Evolutionary conservation across 2,113 vertebrate species (phyloP).

Genomic region (Engystomops pustulosus): DNA sequence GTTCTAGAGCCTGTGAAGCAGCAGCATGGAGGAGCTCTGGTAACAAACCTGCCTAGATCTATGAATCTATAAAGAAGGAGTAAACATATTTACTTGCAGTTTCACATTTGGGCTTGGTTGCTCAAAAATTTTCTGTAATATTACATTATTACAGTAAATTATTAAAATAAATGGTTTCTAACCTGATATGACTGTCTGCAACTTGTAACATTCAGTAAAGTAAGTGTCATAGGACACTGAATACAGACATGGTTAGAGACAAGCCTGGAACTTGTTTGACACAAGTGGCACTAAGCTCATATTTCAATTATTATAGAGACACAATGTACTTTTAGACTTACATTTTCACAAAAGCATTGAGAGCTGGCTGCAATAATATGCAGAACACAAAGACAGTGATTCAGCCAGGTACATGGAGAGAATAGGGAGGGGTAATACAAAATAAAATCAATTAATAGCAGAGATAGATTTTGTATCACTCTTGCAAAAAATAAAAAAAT

Average conservation of each 20-base stretch:
- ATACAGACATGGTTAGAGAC: background rate
- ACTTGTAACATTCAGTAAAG: background rate
- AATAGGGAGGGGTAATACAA: background rate
- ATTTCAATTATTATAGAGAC: constrained; percentile 1
- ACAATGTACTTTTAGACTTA: background rate
- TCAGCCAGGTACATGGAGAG: background rate
- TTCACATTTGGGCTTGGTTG: no score
- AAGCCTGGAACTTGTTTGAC: background rate
- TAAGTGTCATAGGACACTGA: background rate
- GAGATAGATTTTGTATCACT: background rate
- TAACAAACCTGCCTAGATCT: no score
- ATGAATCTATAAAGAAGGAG: no score
- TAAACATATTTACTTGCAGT: no score
- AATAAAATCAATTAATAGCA: no score
- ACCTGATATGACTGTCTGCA: background rate
- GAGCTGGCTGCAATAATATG: no score
- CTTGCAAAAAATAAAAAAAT: background rate
- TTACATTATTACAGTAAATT: background rate
- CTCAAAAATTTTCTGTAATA: no score
- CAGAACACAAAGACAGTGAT: background rate
- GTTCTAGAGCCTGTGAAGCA: no score
- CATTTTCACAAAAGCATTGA: background rate
- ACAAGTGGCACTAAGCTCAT: background rate
- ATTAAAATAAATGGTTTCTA: background rate
- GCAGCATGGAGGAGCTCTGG: no score